These are phyloP conservation scores for Taeniopygia guttata DNA, from an alignment of 2,797 vertebrate genomes.

Conservation along the genomic window DNA sequence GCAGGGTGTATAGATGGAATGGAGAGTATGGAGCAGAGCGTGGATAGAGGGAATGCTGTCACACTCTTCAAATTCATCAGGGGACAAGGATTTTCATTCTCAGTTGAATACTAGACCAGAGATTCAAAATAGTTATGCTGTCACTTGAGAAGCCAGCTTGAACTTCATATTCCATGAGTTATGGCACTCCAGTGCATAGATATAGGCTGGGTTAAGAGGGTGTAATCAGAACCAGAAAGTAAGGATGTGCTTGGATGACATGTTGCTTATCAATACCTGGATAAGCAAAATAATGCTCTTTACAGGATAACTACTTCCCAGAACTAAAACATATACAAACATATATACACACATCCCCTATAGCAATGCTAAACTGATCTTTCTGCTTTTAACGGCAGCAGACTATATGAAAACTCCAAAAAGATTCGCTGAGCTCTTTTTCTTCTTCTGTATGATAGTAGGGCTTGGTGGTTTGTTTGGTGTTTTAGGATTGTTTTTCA, in stretches of 20 bases:
- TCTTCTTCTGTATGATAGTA: not conserved
- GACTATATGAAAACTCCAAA: not conserved
- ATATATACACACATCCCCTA: not conserved
- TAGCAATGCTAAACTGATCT: not conserved
- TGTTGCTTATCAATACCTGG: conserved; percentile 40
- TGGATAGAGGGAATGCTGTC: not conserved
- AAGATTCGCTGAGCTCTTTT: not conserved
- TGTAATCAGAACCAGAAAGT: conserved; percentile 67
- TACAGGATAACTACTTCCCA: not conserved
- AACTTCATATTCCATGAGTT: conserved; percentile 62
- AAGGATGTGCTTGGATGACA: conserved; percentile 28
- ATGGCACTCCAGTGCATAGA: conserved; percentile 34
- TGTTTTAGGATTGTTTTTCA: not conserved
- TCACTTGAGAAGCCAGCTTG: conserved; percentile 52
- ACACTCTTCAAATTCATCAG: not conserved
- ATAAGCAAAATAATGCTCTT: not conserved
- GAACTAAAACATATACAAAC: not conserved
- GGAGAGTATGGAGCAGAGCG: not conserved
- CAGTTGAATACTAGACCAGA: conserved; percentile 9
- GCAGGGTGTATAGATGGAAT: not conserved
- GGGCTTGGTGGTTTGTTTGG: not conserved
- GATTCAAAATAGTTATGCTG: conserved; percentile 52
- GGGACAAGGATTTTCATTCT: conserved; percentile 46
- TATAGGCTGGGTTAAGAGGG: conserved; percentile 50
- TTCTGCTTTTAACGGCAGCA: not conserved